Evolutionary conservation across 2,888 invertebrate genomes (phyloP).

Genomic region (Sinodicranocentrus sp.): DNA sequence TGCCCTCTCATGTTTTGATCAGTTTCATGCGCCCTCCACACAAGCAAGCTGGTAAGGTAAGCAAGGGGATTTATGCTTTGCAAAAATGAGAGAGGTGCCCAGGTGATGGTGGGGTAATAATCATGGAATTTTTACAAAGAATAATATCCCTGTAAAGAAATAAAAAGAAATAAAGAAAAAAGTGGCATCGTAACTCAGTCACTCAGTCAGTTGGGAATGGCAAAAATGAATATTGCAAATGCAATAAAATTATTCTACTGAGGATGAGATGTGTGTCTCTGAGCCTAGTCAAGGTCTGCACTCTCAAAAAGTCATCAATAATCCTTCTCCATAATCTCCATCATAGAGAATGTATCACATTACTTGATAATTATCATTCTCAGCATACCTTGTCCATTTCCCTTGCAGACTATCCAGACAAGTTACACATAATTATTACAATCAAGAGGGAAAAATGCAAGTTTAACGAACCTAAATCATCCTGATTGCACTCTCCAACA

Average conservation of each 20-base stretch:
- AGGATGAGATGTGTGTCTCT: neutral
- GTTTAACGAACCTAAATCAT: conserved; percentile 40
- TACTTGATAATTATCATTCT: too few relatives aligned
- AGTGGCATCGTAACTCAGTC: neutral
- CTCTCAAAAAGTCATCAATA: neutral
- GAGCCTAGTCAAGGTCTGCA: neutral
- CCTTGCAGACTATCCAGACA: neutral
- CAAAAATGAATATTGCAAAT: neutral
- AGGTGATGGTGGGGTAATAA: neutral
- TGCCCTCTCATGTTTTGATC: neutral
- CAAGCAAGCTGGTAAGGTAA: neutral
- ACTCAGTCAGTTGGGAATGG: neutral
- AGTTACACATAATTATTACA: neutral
- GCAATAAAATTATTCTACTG: neutral
- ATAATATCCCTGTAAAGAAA: neutral
- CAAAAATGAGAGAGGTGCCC: neutral
- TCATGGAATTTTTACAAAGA: neutral
- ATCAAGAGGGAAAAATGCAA: neutral
- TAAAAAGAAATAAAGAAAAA: neutral
- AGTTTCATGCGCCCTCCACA: neutral
- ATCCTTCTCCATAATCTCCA: neutral
- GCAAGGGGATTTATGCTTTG: neutral
- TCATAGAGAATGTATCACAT: too few relatives aligned
- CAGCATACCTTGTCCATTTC: too few relatives aligned
- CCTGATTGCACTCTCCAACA: neutral